phyloP scores from a whole-genome alignment of 1,140 invertebrate species.

The Drosophila subobscura region DNA sequence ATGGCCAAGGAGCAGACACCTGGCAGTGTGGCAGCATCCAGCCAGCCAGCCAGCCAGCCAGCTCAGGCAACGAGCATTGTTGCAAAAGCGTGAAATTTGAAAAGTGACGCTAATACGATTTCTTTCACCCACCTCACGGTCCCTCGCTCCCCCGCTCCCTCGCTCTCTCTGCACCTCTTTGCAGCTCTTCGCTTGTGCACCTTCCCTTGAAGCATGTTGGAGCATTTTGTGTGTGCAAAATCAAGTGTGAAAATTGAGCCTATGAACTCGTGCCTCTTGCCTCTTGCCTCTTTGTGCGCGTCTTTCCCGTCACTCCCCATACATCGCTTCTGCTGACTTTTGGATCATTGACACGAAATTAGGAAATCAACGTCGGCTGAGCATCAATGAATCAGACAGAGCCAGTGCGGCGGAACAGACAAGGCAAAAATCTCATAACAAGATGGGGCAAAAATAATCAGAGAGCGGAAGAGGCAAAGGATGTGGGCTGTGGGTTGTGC shows the following conservation, averaged over 20 bases:
- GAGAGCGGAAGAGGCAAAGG: constrained; percentile 3
- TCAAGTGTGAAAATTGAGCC: constrained; percentile 73
- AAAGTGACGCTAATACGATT: constrained; percentile 77
- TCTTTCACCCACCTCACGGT: constrained; percentile 1
- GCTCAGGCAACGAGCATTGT: neutral
- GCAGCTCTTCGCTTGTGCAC: neutral
- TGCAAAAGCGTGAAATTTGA: constrained; percentile 70
- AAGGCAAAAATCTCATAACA: too few relatives aligned
- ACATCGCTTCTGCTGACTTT: neutral
- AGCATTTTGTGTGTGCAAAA: constrained; percentile 35
- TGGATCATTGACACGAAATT: constrained; percentile 56
- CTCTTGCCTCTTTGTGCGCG: constrained; percentile 28
- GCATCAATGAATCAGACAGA: constrained; percentile 42
- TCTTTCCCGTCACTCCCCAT: neutral
- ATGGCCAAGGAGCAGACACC: neutral
- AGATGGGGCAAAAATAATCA: constrained; percentile 29
- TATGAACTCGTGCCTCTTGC: constrained; percentile 36
- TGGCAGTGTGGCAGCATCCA: constrained; percentile 18
- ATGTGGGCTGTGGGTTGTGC: constrained; percentile 12
- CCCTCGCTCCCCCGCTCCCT: constrained; percentile 1
- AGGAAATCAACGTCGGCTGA: constrained; percentile 57
- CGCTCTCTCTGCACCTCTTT: neutral
- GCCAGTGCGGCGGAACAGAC: constrained; percentile 1
- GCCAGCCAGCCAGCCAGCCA: too few relatives aligned
- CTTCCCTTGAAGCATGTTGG: neutral